Percentiles rank a stretch among this genome's conserved stretches.
Evolutionary conservation across 1,140 invertebrate species (phyloP).

Genomic region (Diorhabda sublineata): DNA sequence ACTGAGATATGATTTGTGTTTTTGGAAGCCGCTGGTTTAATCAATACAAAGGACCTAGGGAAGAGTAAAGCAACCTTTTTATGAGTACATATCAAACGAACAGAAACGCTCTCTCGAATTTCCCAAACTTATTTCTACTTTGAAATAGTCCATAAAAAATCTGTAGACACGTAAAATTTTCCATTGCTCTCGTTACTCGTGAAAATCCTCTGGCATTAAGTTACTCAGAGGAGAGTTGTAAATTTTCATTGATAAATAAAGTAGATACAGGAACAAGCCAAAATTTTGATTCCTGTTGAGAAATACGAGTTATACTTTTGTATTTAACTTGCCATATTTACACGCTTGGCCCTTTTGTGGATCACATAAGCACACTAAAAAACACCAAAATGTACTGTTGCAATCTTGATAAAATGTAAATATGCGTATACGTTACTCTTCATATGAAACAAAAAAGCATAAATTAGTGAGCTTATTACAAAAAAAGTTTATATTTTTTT

Average conservation of each 20-base stretch:
- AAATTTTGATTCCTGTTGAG: neutral
- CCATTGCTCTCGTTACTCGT: neutral
- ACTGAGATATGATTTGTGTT: too few relatives aligned
- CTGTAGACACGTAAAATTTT: neutral
- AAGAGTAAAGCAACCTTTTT: neutral
- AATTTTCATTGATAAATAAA: slow-evolving; percentile 3
- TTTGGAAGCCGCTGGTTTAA: neutral
- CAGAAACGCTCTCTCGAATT: neutral
- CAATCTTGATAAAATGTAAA: too few relatives aligned
- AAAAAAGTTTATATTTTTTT: too few relatives aligned
- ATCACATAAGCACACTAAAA: neutral
- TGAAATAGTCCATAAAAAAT: slow-evolving; percentile 1
- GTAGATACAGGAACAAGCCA: neutral
- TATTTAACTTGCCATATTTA: neutral
- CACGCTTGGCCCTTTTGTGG: neutral
- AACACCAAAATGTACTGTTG: too few relatives aligned
- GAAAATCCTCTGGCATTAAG: neutral
- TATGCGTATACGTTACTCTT: too few relatives aligned
- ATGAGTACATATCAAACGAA: neutral
- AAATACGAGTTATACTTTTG: neutral
- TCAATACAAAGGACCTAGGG: neutral
- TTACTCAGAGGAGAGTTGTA: neutral
- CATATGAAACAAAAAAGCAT: too few relatives aligned
- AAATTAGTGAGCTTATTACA: too few relatives aligned
- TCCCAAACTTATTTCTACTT: neutral